Conservation (phyloP, 2,888 invertebrate genomes). For the Conus canariensis region DNA sequence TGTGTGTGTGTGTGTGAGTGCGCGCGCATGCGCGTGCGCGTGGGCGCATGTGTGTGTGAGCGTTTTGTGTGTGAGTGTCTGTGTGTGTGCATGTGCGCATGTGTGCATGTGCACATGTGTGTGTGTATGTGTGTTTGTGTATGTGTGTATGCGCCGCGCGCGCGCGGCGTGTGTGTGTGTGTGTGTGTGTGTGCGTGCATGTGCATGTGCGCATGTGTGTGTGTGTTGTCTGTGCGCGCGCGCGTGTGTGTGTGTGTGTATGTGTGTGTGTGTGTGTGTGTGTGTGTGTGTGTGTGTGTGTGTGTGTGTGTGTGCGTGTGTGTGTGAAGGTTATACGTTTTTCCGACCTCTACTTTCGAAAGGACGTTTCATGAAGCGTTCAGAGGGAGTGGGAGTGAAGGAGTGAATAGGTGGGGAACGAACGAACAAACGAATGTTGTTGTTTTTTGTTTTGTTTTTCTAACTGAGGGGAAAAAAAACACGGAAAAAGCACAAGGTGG, state of each 20-base stretch:
- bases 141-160: no score
- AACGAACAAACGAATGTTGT: not conserved
- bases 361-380: not conserved
- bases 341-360: not conserved
- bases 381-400: not conserved
- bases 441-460: no score
- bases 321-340: not conserved
- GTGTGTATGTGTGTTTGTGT: not conserved
- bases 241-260: not conserved
- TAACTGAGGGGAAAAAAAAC: no score
- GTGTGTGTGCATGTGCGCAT: not conserved
- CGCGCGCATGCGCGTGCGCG: not conserved
- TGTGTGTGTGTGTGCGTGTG: not conserved
- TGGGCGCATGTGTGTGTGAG: no score
- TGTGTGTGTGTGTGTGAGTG: not conserved
- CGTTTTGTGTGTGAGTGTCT: no score
- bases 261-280: not conserved
- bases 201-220: not conserved
- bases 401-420: not conserved
- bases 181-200: not conserved
- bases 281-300: conserved; percentile 14
- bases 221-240: conserved; percentile 2
- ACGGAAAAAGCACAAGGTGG: no score
- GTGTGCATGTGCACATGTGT: not conserved
- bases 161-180: no score